These are phyloP conservation scores for Heliconius ethilla DNA, from an alignment of 2,888 invertebrate species.

Conservation along the genomic window DNA sequence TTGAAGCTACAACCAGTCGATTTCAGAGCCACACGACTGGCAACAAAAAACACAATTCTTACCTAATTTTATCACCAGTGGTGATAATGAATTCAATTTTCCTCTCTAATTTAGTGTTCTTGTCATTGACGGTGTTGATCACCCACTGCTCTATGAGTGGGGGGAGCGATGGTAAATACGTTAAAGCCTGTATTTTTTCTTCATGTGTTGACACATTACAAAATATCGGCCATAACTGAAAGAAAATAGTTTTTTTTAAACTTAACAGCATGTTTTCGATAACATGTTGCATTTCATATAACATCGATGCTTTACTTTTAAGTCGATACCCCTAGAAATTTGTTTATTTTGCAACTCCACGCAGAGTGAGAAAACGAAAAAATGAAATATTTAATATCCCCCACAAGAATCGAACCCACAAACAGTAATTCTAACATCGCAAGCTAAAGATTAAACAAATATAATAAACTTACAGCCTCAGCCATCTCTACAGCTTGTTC, in stretches of 20 bases:
- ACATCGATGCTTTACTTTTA: too few species aligned
- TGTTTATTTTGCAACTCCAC: too few species aligned
- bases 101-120: conserved; percentile 48
- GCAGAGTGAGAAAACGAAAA: too few species aligned
- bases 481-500: not conserved
- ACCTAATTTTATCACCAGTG: conserved; percentile 55
- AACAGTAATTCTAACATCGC: not conserved
- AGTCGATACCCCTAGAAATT: too few species aligned
- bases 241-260: conserved; percentile 13
- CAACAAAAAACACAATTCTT: conserved; percentile 40
- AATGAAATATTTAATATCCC: too few species aligned
- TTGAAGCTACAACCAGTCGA: too few species aligned
- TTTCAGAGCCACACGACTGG: too few species aligned
- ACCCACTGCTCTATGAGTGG: conserved; percentile 52
- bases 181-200: conserved; percentile 52
- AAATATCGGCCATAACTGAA: conserved; percentile 58
- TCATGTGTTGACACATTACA: conserved; percentile 47
- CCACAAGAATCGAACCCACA: too few species aligned
- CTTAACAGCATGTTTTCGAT: too few species aligned
- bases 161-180: conserved; percentile 43
- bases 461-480: conserved; percentile 2
- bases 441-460: not conserved
- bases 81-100: conserved; percentile 52
- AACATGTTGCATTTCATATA: too few species aligned
- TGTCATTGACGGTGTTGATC: conserved; percentile 42